phyloP scores from a whole-genome alignment of 2,888 invertebrate genomes.

The Brassicogethes aeneus region DNA sequence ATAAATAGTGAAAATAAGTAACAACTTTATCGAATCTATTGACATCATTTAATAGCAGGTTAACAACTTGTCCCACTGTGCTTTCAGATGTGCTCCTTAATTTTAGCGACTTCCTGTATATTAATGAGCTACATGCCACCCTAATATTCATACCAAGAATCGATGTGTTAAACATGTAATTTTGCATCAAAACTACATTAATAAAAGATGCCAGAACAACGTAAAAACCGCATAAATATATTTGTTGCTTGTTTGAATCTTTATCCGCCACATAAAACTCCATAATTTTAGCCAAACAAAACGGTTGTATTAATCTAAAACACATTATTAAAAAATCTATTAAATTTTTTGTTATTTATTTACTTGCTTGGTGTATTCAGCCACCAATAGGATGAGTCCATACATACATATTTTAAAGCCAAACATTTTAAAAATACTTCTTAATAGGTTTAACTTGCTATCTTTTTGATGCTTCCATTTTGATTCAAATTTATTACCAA shows the following conservation, averaged over 20 bases:
- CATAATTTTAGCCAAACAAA: neutral
- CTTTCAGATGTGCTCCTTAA: constrained; percentile 53
- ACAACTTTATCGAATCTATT: constrained; percentile 81
- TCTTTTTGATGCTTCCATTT: neutral
- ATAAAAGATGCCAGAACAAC: neutral
- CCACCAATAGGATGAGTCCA: neutral
- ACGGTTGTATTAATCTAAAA: neutral
- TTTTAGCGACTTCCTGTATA: constrained; percentile 59
- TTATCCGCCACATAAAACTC: neutral
- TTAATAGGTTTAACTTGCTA: neutral
- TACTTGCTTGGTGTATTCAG: neutral
- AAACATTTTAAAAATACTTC: neutral
- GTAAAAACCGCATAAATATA: neutral
- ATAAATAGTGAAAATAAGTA: constrained; percentile 81
- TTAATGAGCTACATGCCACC: constrained; percentile 68
- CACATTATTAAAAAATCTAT: too few relatives aligned
- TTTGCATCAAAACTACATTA: constrained; percentile 47
- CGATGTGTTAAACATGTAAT: constrained; percentile 66
- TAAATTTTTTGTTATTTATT: too few relatives aligned
- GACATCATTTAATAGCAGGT: constrained; percentile 88
- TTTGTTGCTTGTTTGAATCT: too few relatives aligned
- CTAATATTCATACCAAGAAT: constrained; percentile 69
- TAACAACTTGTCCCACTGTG: constrained; percentile 65
- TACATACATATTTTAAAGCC: neutral
- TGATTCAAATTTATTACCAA: neutral